Evolutionary conservation across 2,888 invertebrate genomes (phyloP), one percentile per base, ranked within the genome.

Genomic region (Ophioninae sp.): DNA sequence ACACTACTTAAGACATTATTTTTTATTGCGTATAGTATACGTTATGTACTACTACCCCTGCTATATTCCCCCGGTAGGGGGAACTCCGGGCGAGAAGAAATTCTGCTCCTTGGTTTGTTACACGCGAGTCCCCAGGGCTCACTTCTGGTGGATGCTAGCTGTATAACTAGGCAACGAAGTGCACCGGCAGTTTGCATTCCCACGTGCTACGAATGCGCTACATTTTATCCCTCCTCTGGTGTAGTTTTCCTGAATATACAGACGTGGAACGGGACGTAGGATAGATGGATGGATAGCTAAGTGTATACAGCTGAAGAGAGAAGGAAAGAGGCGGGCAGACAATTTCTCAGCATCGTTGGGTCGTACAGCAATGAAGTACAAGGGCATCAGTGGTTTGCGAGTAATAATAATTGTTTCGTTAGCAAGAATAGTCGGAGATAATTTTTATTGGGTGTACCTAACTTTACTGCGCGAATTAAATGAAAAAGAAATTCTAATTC

Each of bases 101-200:
- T 81, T 84, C 75, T 79, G 81, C 79, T 81, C 76, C 84, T 81
- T 79, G 81, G 84, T 79, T 84, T 81, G 81, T 84, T 84, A 79
- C 84, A 84, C 81, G 84, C 84, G 79, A 84, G 79, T 84, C 81
- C 50, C 84, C 56, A 59, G 81, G 79, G 84, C 76, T 79, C 81
- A 81, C 81, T 84, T 81, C 81, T 17, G 79, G 44, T 69, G 20
- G 73, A 76, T 57, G 39, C 65, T 59, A 59, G 65, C 59, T 41
- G 56, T 79, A 73, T 59, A 67, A 56, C 44, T 30, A 65, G 62
- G 30, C 64, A 57, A 68, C 41, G 62, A 39, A 79, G 75, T 76
- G 76, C 68, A 79, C 84, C 72, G 30, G 72, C 67, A 76, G 81
- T 84, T 79, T 76, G 84, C 84, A 84, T 84, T 84, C 79, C 79